Conservation (phyloP, 2,888 invertebrate genomes). For the Griposia aprilina region DNA sequence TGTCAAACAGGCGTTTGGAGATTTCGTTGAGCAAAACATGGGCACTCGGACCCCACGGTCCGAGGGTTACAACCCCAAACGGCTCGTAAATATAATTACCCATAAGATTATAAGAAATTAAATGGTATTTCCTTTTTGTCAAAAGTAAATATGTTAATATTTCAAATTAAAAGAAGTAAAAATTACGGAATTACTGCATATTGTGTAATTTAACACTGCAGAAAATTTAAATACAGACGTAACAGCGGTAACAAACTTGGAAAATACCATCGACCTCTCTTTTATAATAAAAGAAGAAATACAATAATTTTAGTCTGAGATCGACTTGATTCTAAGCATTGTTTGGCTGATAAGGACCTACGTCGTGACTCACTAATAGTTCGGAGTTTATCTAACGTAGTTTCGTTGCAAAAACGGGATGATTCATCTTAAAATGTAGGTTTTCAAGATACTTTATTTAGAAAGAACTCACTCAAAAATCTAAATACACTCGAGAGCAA, state of each 20-base stretch:
- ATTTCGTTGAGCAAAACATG: no score
- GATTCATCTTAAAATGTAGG: constrained; percentile 18
- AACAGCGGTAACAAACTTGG: constrained; percentile 15
- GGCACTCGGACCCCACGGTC: no score
- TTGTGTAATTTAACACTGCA: no score
- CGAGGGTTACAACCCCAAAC: no score
- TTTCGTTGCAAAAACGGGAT: constrained; percentile 26
- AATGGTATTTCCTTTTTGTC: no score
- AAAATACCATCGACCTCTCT: constrained; percentile 43
- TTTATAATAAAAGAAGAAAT: constrained; percentile 1
- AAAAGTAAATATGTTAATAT: no score
- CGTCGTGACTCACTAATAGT: constrained; percentile 33
- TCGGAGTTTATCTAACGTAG: constrained; percentile 4
- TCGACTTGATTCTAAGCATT: constrained; percentile 42
- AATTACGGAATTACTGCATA: no score
- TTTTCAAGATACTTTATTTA: constrained; percentile 8
- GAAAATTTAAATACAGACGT: not conserved
- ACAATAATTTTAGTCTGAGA: constrained; percentile 39
- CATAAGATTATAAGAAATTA: no score
- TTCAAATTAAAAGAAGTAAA: no score
- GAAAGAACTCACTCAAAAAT: constrained; percentile 16
- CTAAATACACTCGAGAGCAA: no score
- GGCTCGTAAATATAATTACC: no score
- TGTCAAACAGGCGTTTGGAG: no score
- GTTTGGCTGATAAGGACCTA: constrained; percentile 37